These are phyloP conservation scores for Aphrocallistes beatrix DNA, from an alignment of 37 sponge, comb jelly and placozoan species.

Conservation along the genomic window DNA sequence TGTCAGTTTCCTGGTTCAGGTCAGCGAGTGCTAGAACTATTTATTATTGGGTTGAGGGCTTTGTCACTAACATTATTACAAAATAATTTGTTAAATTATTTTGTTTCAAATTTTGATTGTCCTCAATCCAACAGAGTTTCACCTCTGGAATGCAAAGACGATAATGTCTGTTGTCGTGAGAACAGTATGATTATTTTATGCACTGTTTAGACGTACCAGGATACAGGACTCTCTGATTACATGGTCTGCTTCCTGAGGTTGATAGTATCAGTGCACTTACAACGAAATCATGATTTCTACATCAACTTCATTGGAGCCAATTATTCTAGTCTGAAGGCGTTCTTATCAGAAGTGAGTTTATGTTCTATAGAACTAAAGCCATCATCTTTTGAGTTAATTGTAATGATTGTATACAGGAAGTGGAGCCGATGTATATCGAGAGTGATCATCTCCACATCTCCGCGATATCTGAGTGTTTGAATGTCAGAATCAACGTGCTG, in stretches of 20 bases:
- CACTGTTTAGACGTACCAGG: conserved; percentile 50
- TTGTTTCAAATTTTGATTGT: too few relatives aligned
- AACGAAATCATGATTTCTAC: conserved; percentile 69
- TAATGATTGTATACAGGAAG: conserved; percentile 51
- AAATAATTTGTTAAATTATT: too few relatives aligned
- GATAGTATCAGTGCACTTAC: conserved; percentile 68
- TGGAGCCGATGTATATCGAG: conserved; percentile 89
- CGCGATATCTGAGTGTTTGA: conserved; percentile 71
- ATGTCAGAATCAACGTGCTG: conserved; percentile 58
- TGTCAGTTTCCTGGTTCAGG: conserved; percentile 35
- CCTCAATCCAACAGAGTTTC: too few relatives aligned
- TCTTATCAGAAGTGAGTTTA: conserved; percentile 56
- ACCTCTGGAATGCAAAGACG: too few relatives aligned
- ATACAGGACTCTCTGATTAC: conserved; percentile 69
- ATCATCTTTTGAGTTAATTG: neutral
- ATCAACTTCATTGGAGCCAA: conserved; percentile 70
- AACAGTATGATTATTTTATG: too few relatives aligned
- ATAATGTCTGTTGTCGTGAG: too few relatives aligned
- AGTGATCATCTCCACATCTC: conserved; percentile 91
- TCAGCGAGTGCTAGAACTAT: neutral
- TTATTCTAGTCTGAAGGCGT: conserved; percentile 56
- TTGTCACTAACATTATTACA: neutral
- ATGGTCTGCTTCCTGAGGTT: conserved; percentile 83
- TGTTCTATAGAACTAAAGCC: neutral
- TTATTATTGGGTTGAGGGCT: neutral